phyloP scores from a whole-genome alignment of 92 coral and sea anemone genomes.

The Pocillopora grandis region DNA sequence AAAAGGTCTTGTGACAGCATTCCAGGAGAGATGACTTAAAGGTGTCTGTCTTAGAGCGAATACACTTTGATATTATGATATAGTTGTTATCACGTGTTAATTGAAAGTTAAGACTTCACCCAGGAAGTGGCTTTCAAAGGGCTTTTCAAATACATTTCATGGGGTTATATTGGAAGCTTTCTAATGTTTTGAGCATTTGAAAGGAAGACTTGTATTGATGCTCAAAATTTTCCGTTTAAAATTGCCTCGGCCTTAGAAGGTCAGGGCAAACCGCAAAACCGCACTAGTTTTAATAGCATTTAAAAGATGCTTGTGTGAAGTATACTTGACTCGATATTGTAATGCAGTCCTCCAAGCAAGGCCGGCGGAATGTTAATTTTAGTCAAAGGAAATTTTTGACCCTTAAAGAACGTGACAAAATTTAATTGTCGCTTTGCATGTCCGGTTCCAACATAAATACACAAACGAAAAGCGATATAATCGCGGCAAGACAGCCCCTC shows the following conservation, averaged over 20 bases:
- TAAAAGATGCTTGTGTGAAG: too few relatives aligned
- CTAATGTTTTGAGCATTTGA: neutral
- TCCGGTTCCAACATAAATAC: neutral
- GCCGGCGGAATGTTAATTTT: neutral
- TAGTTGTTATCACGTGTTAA: neutral
- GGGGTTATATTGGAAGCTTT: neutral
- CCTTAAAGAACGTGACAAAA: neutral
- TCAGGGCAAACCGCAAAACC: neutral
- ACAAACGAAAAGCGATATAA: neutral
- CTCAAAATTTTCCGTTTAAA: neutral
- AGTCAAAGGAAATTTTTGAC: neutral
- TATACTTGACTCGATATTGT: too few relatives aligned
- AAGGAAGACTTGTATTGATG: neutral
- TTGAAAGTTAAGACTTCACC: neutral
- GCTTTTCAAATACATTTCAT: neutral
- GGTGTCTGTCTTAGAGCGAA: neutral
- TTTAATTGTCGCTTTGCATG: neutral
- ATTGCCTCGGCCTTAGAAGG: slow-evolving; percentile 1
- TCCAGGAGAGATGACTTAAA: too few relatives aligned
- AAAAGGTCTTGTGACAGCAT: too few relatives aligned
- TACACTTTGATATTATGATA: neutral
- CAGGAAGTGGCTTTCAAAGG: neutral
- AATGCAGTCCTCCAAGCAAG: neutral
- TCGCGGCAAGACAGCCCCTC: neutral
- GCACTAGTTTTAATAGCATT: neutral